Base-by-base conservation (phyloP, 2,888 invertebrate genomes). In the Xanthorhoe designata region DNA sequence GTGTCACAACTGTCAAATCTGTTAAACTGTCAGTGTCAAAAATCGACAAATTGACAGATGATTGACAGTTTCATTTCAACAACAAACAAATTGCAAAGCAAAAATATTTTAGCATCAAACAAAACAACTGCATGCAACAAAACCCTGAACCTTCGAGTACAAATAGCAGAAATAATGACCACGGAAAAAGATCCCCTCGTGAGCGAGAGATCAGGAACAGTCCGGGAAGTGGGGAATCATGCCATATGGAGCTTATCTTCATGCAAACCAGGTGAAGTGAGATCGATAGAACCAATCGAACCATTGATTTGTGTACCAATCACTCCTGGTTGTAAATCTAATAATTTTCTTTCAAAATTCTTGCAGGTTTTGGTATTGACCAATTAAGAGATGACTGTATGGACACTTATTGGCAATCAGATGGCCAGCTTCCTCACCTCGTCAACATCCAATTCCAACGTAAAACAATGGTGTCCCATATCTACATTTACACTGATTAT, bases 361-460 rank as follows among this genome's bases (percentile, higher is more conserved):
- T 63, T 65, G 65, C 53, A 97, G 99, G 99, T 52, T 99, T 99
- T 94, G 99, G 99, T 2, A 99, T 99, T 4, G 98, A 99, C 83
- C 99, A 99, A 83, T 89, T 99, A 50, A 94, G 99, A 72, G 99
- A 99, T 88, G 98, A 98, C 83, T 97, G 98, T 71, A 96, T 98
- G 89, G 99, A 99, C 76, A 98, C 99, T 2, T 99, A 99, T 87
- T 99, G 99, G 99, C 99, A 99, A 87, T 99, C 99, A 0, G 99
- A 99, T 89, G 99, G 99, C 0, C 99, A 99, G 76, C 94, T 99
- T 70, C 99, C 99, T 2, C 99, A 99, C 90, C 94, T 99, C 71
- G 98, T 99, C 0, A 99, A 99, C 83, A 98, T 99, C 72, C 98
- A 99, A 82, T 99, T 99, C 85, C 96, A 97, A 80, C 95, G 97